phyloP scores from a whole-genome alignment of 2,113 vertebrate genomes.

The Thryonomys swinderianus region DNA sequence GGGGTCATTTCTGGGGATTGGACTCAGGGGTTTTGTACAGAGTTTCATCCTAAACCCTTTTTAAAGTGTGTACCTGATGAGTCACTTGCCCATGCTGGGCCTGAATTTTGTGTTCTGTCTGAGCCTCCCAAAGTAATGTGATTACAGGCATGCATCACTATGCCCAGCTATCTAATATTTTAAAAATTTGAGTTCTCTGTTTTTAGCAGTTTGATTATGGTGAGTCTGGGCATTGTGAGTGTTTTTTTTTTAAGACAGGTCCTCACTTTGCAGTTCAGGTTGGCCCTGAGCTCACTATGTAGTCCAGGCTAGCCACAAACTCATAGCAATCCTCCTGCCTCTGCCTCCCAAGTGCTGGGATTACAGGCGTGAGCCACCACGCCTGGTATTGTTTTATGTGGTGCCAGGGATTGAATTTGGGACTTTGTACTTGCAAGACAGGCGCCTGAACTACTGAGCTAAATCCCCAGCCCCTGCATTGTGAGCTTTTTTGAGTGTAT shows the following conservation, averaged over 20 bases:
- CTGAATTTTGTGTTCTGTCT: not conserved
- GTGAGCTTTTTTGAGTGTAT: not conserved
- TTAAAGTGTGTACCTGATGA: not conserved
- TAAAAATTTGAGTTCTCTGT: not conserved
- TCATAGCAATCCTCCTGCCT: too few species aligned
- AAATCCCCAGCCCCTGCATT: too few species aligned
- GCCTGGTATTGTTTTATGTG: too few species aligned
- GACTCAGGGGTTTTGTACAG: not conserved
- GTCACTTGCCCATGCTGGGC: not conserved
- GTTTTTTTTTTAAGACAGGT: too few species aligned
- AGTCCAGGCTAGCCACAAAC: too few species aligned
- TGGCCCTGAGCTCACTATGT: too few species aligned
- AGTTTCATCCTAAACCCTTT: not conserved
- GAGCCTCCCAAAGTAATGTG: not conserved
- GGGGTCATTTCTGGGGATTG: not conserved
- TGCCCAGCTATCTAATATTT: not conserved
- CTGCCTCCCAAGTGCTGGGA: too few species aligned
- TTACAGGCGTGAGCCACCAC: too few species aligned
- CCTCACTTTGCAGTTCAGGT: too few species aligned
- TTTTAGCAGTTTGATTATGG: not conserved
- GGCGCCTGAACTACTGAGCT: too few species aligned
- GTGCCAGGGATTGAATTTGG: too few species aligned
- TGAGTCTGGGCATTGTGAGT: not conserved
- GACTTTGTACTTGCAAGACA: too few species aligned
- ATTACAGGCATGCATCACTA: not conserved